Conservation (phyloP, 2,888 invertebrate species). For the Himalopsyche kuldschensis region DNA sequence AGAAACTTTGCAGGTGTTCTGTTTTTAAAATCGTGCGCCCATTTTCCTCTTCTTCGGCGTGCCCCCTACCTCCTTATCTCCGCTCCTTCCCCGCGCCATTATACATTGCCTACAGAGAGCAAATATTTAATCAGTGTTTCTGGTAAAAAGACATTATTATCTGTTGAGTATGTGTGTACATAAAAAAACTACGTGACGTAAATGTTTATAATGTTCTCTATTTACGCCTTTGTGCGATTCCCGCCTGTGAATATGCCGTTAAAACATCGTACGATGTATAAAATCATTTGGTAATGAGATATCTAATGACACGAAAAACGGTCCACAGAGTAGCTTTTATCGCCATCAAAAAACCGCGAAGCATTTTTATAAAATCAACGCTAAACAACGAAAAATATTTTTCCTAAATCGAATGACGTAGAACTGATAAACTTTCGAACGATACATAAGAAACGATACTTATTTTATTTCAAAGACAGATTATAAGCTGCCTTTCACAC, state of each 20-base stretch:
- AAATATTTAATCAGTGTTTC: constrained; percentile 36
- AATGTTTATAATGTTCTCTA: constrained; percentile 8
- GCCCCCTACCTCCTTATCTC: not conserved
- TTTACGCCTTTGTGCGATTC: constrained; percentile 12
- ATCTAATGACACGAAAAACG: too few relatives aligned
- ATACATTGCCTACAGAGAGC: constrained; percentile 29
- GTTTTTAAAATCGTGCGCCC: not conserved
- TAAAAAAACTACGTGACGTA: constrained; percentile 19
- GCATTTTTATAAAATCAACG: too few relatives aligned
- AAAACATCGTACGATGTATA: not conserved
- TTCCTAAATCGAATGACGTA: too few relatives aligned
- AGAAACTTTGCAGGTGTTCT: not conserved
- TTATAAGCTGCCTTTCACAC: too few relatives aligned
- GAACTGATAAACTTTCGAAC: too few relatives aligned
- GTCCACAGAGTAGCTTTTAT: too few relatives aligned
- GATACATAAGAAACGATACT: too few relatives aligned
- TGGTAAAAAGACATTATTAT: constrained; percentile 37
- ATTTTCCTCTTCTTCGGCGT: not conserved
- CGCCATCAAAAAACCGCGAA: too few relatives aligned
- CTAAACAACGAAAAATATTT: too few relatives aligned
- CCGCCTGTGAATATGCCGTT: not conserved
- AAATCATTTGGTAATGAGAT: not conserved
- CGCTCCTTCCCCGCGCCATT: constrained; percentile 22
- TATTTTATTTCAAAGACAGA: too few relatives aligned
- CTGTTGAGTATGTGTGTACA: constrained; percentile 26